Percentiles rank a stretch among this genome's conserved stretches.
phyloP scores from a whole-genome alignment of 1,140 invertebrate genomes.

The Chironomus striatipennis region DNA sequence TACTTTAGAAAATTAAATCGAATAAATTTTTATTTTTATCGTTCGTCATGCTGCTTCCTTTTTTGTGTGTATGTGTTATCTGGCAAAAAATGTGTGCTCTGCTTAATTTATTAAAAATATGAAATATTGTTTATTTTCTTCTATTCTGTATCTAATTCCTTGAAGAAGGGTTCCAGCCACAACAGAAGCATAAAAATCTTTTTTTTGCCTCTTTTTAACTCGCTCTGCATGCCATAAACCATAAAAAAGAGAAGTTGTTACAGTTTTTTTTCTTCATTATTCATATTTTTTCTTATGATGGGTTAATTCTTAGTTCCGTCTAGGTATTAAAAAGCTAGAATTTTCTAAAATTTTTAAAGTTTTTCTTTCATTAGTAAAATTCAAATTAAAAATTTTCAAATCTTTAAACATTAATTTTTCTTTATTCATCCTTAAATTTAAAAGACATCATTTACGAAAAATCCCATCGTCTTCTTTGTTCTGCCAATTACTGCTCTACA shows the following conservation, averaged over 20 bases:
- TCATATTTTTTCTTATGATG: too few species aligned
- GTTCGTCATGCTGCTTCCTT: neutral
- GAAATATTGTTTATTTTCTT: neutral
- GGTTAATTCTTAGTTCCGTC: too few species aligned
- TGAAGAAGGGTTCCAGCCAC: neutral
- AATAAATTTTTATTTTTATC: neutral
- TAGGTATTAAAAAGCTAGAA: too few species aligned
- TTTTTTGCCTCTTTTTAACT: neutral
- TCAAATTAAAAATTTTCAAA: too few species aligned
- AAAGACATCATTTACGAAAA: too few species aligned
- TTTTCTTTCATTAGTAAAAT: too few species aligned
- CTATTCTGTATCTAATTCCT: neutral
- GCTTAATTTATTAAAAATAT: neutral
- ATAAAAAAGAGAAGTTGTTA: too few species aligned
- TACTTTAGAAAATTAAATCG: neutral
- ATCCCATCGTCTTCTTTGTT: neutral
- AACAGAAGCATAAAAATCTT: conserved; percentile 7
- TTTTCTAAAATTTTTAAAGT: too few species aligned
- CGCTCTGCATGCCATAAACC: too few species aligned
- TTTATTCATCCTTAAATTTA: too few species aligned
- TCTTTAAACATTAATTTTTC: too few species aligned
- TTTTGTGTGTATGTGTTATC: neutral
- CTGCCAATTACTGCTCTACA: neutral
- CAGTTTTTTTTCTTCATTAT: too few species aligned
- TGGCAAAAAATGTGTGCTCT: neutral